These are phyloP conservation scores for Rhodinocichla rosea DNA, from an alignment of 2,113 vertebrate species.

Conservation along the genomic window DNA sequence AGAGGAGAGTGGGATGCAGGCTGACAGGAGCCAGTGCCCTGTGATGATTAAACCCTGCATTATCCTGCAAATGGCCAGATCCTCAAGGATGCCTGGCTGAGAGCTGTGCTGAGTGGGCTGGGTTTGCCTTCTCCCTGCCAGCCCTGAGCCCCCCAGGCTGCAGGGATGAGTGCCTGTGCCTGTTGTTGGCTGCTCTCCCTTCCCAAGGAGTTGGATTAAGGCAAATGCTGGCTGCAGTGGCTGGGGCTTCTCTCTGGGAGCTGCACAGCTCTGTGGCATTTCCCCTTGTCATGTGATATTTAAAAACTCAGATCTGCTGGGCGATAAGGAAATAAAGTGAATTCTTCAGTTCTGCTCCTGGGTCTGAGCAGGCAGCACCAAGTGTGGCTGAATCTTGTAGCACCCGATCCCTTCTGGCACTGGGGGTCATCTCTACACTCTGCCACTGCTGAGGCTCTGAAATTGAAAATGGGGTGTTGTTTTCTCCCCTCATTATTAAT, in stretches of 20 bases:
- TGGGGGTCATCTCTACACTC: fast-evolving
- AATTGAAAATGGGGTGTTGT: neutral
- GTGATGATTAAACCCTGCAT: fast-evolving
- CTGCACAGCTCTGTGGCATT: neutral
- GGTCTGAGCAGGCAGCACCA: neutral
- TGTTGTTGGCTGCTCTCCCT: fast-evolving
- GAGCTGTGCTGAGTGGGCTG: neutral
- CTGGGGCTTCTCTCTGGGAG: neutral
- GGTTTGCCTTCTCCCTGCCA: neutral
- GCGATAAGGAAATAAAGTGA: neutral
- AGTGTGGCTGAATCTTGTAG: neutral
- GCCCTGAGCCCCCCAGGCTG: neutral
- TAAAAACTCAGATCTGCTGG: neutral
- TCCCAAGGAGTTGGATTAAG: neutral
- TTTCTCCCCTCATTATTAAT: neutral
- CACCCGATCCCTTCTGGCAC: neutral
- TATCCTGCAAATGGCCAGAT: neutral
- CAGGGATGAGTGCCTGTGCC: neutral
- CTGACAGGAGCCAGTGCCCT: neutral
- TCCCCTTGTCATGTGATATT: neutral
- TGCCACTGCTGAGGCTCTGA: neutral
- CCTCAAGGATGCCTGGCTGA: neutral
- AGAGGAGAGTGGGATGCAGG: neutral
- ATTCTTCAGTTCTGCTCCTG: neutral
- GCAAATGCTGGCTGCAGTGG: fast-evolving